Conservation (phyloP, 2,113 vertebrate genomes). For the Otolemur garnettii region DNA sequence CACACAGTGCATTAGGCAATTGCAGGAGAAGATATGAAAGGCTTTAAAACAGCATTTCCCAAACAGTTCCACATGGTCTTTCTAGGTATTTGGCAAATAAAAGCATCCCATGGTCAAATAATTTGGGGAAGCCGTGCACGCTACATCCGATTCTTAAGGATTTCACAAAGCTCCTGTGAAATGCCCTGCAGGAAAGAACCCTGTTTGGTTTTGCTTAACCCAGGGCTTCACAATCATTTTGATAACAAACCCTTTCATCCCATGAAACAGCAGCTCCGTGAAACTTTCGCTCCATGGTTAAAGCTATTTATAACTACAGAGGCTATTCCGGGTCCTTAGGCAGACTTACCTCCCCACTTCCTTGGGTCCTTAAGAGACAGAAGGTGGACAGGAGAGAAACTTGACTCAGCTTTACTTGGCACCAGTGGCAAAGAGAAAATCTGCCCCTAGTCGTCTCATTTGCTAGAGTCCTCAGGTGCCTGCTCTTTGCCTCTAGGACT, state of each 20-base stretch:
- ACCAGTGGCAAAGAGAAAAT: not conserved
- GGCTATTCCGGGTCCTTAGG: not conserved
- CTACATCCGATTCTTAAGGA: not conserved
- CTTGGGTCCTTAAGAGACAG: not conserved
- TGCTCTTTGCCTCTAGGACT: fast-evolving
- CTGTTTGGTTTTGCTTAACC: not conserved
- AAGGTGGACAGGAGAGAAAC: not conserved
- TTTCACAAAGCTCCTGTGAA: not conserved
- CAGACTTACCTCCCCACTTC: not conserved
- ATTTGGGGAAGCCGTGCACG: fast-evolving
- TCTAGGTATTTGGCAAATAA: not conserved
- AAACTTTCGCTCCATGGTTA: not conserved
- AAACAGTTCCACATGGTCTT: not conserved
- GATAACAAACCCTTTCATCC: not conserved
- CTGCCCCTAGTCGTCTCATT: not conserved
- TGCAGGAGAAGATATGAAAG: not conserved
- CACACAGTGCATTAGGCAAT: not conserved
- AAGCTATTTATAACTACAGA: not conserved
- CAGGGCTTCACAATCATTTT: not conserved
- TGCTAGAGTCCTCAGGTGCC: not conserved
- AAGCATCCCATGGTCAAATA: not conserved
- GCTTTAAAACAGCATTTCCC: conserved; percentile 21
- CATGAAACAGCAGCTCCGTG: not conserved
- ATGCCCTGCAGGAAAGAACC: not conserved
- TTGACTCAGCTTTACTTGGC: not conserved